phyloP scores from a whole-genome alignment of 2,113 vertebrate genomes.

The Xiphophorus hellerii region DNA sequence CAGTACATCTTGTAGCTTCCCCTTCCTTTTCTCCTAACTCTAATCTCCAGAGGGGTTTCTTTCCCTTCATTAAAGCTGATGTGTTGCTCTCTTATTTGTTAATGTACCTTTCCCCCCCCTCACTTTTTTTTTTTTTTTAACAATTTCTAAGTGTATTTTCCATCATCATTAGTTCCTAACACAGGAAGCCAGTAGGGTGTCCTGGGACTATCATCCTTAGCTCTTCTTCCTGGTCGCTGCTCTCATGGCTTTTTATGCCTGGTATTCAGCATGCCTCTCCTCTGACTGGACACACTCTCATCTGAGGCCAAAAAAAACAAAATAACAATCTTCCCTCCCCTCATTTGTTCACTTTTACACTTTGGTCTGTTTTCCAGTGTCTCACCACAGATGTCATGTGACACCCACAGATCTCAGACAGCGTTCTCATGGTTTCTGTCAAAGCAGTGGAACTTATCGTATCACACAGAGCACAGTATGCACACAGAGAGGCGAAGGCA shows the following conservation, averaged over 20 bases:
- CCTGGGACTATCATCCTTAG: conserved; percentile 62
- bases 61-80: conserved; percentile 15
- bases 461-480: conserved; percentile 5
- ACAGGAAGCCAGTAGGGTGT: conserved; percentile 62
- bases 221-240: conserved; percentile 60
- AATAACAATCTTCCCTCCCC: conserved; percentile 67
- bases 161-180: conserved; percentile 46
- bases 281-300: conserved; percentile 74
- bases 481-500: conserved; percentile 14
- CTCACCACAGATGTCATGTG: conserved; percentile 35
- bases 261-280: conserved; percentile 73
- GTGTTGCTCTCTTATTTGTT: not conserved
- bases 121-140: not conserved
- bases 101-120: conserved; percentile 15
- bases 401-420: conserved; percentile 42
- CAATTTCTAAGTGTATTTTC: conserved; percentile 21
- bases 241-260: conserved; percentile 67
- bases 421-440: conserved; percentile 54
- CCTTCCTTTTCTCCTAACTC: conserved; percentile 10
- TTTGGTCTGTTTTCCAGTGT: conserved; percentile 54
- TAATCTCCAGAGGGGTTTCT: conserved; percentile 18
- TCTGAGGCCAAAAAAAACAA: conserved; percentile 70
- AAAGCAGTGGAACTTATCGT: conserved; percentile 24
- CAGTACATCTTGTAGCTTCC: conserved; percentile 21
- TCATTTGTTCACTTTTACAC: conserved; percentile 50